Evolutionary conservation across 2,113 vertebrate species (phyloP).

Genomic region (Anser brachyrhynchus): DNA sequence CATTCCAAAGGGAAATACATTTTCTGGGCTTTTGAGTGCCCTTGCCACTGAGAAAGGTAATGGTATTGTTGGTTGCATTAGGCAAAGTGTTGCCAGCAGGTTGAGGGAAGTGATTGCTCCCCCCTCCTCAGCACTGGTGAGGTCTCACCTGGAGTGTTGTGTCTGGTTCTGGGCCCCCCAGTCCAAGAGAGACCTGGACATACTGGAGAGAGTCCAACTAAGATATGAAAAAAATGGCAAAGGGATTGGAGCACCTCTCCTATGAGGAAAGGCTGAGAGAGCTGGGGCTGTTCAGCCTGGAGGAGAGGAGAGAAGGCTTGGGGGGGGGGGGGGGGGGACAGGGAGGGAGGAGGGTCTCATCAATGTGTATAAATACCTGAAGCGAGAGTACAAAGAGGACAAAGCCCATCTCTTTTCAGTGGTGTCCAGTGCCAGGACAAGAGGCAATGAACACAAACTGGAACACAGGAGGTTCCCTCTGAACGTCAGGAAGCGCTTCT

Average conservation of each 20-base stretch:
- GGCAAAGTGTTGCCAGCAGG: background rate
- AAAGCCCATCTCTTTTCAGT: too few species aligned
- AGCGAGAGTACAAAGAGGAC: too few species aligned
- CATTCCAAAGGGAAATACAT: background rate
- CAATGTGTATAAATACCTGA: too few species aligned
- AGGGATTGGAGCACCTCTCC: background rate
- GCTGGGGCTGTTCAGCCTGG: background rate
- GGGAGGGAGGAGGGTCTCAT: too few species aligned
- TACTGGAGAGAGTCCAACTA: background rate
- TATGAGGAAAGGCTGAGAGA: background rate
- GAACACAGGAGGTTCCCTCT: too few species aligned
- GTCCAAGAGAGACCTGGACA: background rate
- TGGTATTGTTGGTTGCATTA: background rate
- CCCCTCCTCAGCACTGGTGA: background rate
- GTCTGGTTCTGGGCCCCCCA: background rate
- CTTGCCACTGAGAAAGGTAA: background rate
- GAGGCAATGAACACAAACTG: too few species aligned
- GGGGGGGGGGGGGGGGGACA: too few species aligned
- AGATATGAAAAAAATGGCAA: background rate
- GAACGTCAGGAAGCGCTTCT: too few species aligned
- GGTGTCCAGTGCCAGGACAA: too few species aligned
- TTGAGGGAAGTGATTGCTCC: background rate
- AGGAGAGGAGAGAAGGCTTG: background rate
- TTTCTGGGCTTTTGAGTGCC: background rate
- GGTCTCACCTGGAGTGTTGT: background rate